Percentiles rank a stretch among this genome's conserved stretches.
These are phyloP conservation scores for Sesia apiformis DNA, from an alignment of 2,888 invertebrate genomes.

Conservation along the genomic window DNA sequence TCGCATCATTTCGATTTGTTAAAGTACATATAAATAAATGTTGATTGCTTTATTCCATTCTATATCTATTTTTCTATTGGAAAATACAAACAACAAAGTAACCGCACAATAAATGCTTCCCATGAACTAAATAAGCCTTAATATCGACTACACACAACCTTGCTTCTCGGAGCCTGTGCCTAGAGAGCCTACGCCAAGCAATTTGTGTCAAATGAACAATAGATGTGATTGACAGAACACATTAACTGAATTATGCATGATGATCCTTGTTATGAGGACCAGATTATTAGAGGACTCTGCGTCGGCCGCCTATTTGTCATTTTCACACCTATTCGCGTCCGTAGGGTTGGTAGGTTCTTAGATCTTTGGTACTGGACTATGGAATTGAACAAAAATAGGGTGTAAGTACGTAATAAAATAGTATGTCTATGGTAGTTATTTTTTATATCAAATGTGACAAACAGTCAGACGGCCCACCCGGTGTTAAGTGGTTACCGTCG, in stretches of 20 bases:
- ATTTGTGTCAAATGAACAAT: slow-evolving; percentile 61
- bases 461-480: too few species aligned
- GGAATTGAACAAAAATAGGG: too few species aligned
- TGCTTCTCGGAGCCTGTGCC: slow-evolving; percentile 18
- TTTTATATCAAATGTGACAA: too few species aligned
- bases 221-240: slow-evolving; percentile 44
- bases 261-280: slow-evolving; percentile 45
- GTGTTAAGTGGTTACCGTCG: too few species aligned
- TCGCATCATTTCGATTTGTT: too few species aligned
- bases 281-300: slow-evolving; percentile 47
- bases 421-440: too few species aligned
- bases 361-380: too few species aligned
- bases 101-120: slow-evolving; percentile 25
- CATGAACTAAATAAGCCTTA: slow-evolving; percentile 48
- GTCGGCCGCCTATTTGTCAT: slow-evolving; percentile 41
- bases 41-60: too few species aligned
- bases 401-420: too few species aligned
- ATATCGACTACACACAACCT: slow-evolving; percentile 42
- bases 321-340: slow-evolving; percentile 46
- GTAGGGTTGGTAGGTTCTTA: slow-evolving; percentile 27
- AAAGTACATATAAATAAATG: too few species aligned
- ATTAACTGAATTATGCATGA: slow-evolving; percentile 60
- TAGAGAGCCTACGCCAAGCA: slow-evolving; percentile 47
- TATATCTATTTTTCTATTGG: not conserved
- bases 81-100: not conserved